phyloP scores from a whole-genome alignment of 1,140 invertebrate species.

The Propsilocerus akamusi region DNA sequence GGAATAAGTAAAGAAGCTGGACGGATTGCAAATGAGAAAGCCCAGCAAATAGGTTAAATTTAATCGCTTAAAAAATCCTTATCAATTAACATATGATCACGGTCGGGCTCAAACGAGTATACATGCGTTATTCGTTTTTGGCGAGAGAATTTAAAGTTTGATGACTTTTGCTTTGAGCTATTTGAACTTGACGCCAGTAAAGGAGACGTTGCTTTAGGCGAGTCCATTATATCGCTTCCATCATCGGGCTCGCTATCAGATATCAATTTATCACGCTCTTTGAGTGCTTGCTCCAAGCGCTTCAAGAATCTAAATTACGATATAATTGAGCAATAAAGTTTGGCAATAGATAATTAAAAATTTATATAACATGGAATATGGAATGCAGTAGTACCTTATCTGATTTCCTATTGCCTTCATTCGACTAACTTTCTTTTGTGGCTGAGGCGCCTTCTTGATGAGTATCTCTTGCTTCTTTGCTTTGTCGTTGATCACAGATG shows the following conservation, averaged over 20 bases:
- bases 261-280: not conserved
- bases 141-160: conserved; percentile 8
- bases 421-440: conserved; percentile 34
- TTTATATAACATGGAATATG: not conserved
- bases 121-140: conserved; percentile 9
- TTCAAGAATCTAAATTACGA: conserved; percentile 1
- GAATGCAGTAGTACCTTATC: conserved; percentile 31
- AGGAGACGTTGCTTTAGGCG: conserved; percentile 10
- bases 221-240: conserved; percentile 11
- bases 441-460: conserved; percentile 27
- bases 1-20: no score
- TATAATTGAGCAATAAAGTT: not conserved
- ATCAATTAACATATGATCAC: not conserved
- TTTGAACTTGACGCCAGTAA: conserved; percentile 8
- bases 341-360: not conserved
- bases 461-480: conserved; percentile 26
- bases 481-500: conserved; percentile 26
- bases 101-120: not conserved
- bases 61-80: not conserved
- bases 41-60: no score
- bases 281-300: not conserved
- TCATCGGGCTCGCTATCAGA: conserved; percentile 12
- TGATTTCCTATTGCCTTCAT: conserved; percentile 46
- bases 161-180: conserved; percentile 5
- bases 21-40: no score